Evolutionary conservation across 2,888 invertebrate genomes (phyloP), one percentile per base, ranked within the genome.

Genomic region (Drosophila nr. medialis): DNA sequence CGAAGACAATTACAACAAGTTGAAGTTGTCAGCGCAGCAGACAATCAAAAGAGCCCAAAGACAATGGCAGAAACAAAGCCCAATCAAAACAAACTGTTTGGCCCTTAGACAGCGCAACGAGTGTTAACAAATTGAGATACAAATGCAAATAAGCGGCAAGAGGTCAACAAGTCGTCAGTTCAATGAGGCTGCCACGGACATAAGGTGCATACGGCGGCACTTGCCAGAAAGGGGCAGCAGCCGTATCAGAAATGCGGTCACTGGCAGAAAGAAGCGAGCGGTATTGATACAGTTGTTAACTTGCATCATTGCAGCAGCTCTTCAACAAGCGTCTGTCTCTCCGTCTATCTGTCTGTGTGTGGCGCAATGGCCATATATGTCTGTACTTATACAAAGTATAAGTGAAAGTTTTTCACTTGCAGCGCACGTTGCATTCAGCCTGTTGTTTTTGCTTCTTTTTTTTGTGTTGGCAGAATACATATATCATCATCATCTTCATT

Each of bases 371-470:
- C 69, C 70, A 79, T 75, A 73, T 60, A 36, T 45, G 45, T 45
- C 8, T 24, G 45, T 24, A 45, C 45, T 45, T 24, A 30, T 45
- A 61, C 29, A 13, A 64, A 64, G 63, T 58, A 55, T 64, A 88
- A 88, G 88, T 90, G 90, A 88, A 88, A 88, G 90, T 88, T 89
- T 88, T 83, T 85, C 90, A 89, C 90, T 89, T 89, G 86, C 75
- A 85, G 24, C 45, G 68, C 81, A 54, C 55, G 69, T 64, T 78
- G 75, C 86, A 68, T 85, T 71, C 72, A 61, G 38, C 59, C 18
- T 77, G 51, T 64, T 71, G 60, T 55, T 21, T 45, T 42, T 42
- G 11, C 21, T 4, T 32, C 32, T 45, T 45, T 15, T 42, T 40
- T 40, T 45, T 45, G 24, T 84, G 72, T 71, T 73, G 72, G 80